Base-by-base conservation (phyloP, 2,113 vertebrate genomes). In the Poicephalus gulielmi region DNA sequence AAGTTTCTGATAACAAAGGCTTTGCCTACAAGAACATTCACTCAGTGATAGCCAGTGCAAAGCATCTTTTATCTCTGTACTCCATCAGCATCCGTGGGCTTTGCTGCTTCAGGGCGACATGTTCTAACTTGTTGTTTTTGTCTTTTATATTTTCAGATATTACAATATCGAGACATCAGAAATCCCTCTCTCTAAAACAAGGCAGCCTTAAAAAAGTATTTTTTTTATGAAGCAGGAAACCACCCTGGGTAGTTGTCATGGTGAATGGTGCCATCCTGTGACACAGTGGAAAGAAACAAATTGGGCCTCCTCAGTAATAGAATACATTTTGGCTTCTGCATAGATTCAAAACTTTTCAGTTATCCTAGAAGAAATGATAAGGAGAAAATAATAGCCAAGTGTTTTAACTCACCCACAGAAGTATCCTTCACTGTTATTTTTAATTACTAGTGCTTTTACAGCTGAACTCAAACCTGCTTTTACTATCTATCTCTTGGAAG, bases 161-260 rank as follows among this genome's bases (percentile, higher is more conserved):
- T 50, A 33, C 43, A 69, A 23, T 10, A 46, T 10, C 17, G 27
- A 31, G n/a, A 37, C 52, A 59, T 39, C 27, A 23, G 49, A 75
- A 66, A 37, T 17, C 5, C 19, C 15, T 33, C 41, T 25, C 33
- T 68, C 41, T 78, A 22, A 57, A 89, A 35, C 16, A 50, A 35
- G 11, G 50, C 27, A 0, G 1, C 30, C 33, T 60, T 49, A 23
- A 59, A 68, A 60, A 53, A 6, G 3, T 1, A 12, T 13, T n/a
- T 18, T 3, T 80, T 43, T n/a, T 9, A 11, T 52, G n/a, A 76
- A 81, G 50, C 44, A 24, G 37, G 18, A 74, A 80, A 12, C 17
- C 47, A 39, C 6, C 16, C 31, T 18, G 31, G 44, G 43, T 20
- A 43, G 57, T 31, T 82, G 47, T 31, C 31, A 5, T 0, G 5